Evolutionary conservation across 1,140 invertebrate species (phyloP), one percentile per base, ranked within the genome.

Genomic region (Drosophila pectinifera): DNA sequence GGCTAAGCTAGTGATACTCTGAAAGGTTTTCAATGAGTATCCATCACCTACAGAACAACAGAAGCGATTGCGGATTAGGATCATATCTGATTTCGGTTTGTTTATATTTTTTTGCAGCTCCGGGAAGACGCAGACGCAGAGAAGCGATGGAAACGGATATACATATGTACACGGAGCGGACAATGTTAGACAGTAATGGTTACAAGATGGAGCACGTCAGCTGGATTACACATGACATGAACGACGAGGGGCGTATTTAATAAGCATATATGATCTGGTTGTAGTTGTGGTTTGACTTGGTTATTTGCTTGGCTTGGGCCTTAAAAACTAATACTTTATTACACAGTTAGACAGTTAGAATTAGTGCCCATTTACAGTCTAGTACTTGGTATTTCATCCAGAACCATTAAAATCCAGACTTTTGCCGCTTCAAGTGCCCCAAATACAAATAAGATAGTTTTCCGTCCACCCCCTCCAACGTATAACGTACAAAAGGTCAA

Each of bases 1-100:
- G 73, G 91, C 91, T 92, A 92, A 91, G 78, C 91, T 92, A 92
- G 91, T 92, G 83, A 91, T 91, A 91, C 91, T 92, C 88, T 91
- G 86, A 91, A 91, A 92, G 14, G 91, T 92, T 92, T 92, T 92
- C 91, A 92, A 91, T 85, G 91, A 92, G 78, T 91, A 92, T 80
- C 91, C 91, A 73, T 92, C 91, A 84, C 91, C 91, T 92, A 89
- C 78, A 90, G 73, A 76, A 76, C 74, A 79, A 89, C 62, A 88
- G 72, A 80, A 65, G 81, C 73, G 80, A 63, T 72, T 78, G 76
- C 63, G 63, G 16, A 72, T 73, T 73, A 63, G 75, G 80, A 51
- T 78, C 72, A 59, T 55, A 24, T 68, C 64, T 64, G 57, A 63
- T 68, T 75, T 74, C 42, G 36, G 28, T 54, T 51, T 14, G 14